Percentiles rank a stretch among this genome's conserved stretches.
These are phyloP conservation scores for Rhingia rostrata DNA, from an alignment of 2,888 invertebrate species.

Conservation along the genomic window DNA sequence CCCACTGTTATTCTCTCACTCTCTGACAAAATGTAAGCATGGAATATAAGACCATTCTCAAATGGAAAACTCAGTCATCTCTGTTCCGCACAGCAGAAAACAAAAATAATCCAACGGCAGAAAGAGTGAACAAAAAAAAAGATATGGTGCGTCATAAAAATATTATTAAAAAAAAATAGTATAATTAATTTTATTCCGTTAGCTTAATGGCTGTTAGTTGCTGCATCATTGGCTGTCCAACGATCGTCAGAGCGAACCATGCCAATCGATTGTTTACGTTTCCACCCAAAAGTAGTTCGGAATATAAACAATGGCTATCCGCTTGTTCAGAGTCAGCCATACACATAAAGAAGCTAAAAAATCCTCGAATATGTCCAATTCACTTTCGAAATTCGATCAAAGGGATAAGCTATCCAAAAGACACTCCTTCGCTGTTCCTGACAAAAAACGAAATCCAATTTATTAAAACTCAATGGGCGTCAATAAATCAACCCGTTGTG, in stretches of 20 bases:
- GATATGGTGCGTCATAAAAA: neutral
- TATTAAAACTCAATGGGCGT: neutral
- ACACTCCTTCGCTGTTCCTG: neutral
- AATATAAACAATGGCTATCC: slow-evolving; percentile 17
- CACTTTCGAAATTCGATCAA: slow-evolving; percentile 6
- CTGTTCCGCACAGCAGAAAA: neutral
- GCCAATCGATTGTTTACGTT: neutral
- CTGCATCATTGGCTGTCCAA: slow-evolving; percentile 33
- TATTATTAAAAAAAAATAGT: neutral
- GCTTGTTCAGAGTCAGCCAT: slow-evolving; percentile 26
- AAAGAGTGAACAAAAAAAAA: neutral
- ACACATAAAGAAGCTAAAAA: slow-evolving; percentile 13
- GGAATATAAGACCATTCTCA: no score
- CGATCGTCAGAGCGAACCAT: slow-evolving; percentile 2
- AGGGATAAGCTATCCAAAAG: neutral
- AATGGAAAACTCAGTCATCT: neutral
- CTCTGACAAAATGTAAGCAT: no score
- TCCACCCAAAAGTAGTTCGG: slow-evolving; percentile 9
- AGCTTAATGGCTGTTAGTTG: slow-evolving; percentile 17
- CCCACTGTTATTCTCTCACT: no score
- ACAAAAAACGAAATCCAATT: neutral
- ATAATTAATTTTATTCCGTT: neutral
- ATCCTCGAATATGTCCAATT: slow-evolving; percentile 27
- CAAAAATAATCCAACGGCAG: neutral
- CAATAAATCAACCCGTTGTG: slow-evolving; percentile 38